Percentiles rank a stretch among this genome's conserved stretches.
Conservation (phyloP, 2,797 vertebrate species). For the Sparus aurata region DNA sequence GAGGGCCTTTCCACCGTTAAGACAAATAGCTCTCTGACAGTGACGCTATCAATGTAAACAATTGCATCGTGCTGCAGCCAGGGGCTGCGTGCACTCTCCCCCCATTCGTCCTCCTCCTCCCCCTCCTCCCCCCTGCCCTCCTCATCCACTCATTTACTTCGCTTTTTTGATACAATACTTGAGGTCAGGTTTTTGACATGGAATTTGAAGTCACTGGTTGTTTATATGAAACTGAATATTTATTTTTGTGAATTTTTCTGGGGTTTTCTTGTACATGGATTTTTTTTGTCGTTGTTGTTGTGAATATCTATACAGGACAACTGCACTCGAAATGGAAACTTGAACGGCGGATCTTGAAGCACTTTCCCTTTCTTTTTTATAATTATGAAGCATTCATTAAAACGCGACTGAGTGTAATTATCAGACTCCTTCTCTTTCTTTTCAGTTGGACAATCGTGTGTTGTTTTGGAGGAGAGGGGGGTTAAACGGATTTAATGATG, state of each 20-base stretch:
- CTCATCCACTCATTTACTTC: slow-evolving; percentile 59
- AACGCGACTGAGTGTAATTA: slow-evolving; percentile 84
- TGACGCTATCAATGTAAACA: slow-evolving; percentile 80
- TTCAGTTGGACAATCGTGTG: slow-evolving; percentile 21
- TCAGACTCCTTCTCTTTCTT: slow-evolving; percentile 64
- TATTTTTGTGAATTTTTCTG: slow-evolving; percentile 87
- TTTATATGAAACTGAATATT: slow-evolving; percentile 88
- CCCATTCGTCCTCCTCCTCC: not conserved
- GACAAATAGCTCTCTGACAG: slow-evolving; percentile 77
- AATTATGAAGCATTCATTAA: slow-evolving; percentile 86
- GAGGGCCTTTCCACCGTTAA: slow-evolving; percentile 68
- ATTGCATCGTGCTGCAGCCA: slow-evolving; percentile 64
- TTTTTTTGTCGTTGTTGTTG: slow-evolving; percentile 75
- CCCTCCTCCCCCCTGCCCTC: slow-evolving; percentile 31
- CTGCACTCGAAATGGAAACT: slow-evolving; percentile 89
- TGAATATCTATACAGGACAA: slow-evolving; percentile 78
- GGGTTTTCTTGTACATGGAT: slow-evolving; percentile 74
- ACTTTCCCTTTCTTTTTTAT: slow-evolving; percentile 85
- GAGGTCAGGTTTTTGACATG: slow-evolving; percentile 86
- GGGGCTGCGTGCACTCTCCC: slow-evolving; percentile 20
- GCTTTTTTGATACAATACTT: slow-evolving; percentile 84
- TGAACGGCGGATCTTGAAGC: slow-evolving; percentile 89
- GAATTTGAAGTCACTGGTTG: slow-evolving; percentile 88
- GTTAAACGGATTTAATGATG: slow-evolving; percentile 16
- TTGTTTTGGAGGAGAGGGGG: not conserved